Evolutionary conservation across 2,797 vertebrate genomes (phyloP).

Genomic region (Eospalax fontanierii): DNA sequence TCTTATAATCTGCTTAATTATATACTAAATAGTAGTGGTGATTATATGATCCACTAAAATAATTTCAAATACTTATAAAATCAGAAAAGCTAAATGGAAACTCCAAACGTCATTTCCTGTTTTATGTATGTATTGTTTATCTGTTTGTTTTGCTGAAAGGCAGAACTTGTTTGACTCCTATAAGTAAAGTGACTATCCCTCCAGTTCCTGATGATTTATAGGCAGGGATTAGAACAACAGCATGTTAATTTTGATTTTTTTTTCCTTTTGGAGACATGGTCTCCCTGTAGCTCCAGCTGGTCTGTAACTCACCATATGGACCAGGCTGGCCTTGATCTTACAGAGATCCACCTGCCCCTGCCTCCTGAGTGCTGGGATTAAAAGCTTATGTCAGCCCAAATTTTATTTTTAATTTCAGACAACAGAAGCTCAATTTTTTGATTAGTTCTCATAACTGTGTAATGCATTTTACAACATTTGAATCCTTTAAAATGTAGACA

Average conservation of each 20-base stretch:
- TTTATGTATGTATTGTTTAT: background rate
- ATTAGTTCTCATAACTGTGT: background rate
- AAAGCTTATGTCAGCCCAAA: too few species aligned
- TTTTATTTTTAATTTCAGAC: constrained; percentile 33
- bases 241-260: too few species aligned
- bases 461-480: background rate
- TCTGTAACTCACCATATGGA: too few species aligned
- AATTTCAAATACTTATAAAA: background rate
- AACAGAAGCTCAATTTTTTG: constrained; percentile 25
- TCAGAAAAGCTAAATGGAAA: background rate
- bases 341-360: too few species aligned
- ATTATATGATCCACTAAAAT: background rate
- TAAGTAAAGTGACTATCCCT: background rate
- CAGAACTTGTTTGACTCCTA: background rate
- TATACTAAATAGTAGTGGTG: background rate
- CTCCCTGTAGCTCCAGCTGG: too few species aligned
- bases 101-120: background rate
- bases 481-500: background rate
- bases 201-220: background rate
- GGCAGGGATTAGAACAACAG: background rate
- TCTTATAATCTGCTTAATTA: background rate
- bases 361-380: too few species aligned
- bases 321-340: too few species aligned
- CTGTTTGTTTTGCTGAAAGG: background rate
- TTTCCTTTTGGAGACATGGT: too few species aligned